Evolutionary conservation across 2,888 invertebrate genomes (phyloP).

Genomic region (Brachyptera risi): DNA sequence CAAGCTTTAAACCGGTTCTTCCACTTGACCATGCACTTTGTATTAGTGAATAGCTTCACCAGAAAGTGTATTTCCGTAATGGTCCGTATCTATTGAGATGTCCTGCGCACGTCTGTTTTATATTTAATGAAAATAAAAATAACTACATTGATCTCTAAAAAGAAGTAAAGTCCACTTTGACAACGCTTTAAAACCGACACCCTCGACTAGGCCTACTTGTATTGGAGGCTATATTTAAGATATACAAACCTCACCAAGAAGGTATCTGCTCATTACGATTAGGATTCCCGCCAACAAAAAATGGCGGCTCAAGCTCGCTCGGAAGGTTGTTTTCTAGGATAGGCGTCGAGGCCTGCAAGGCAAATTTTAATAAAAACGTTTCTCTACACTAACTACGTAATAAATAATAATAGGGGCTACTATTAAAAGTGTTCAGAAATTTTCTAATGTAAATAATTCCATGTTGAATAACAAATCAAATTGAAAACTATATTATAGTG

Average conservation of each 20-base stretch:
- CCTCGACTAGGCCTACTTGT: too few species aligned
- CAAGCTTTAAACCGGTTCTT: too few species aligned
- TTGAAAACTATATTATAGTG: constrained; percentile 23
- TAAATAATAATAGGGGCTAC: constrained; percentile 11
- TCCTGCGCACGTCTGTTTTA: too few species aligned
- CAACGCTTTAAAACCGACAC: too few species aligned
- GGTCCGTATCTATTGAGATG: too few species aligned
- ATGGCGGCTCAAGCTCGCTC: constrained; percentile 17
- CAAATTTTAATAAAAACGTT: not conserved
- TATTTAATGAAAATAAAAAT: too few species aligned
- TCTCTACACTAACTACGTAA: not conserved
- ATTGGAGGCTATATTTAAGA: too few species aligned
- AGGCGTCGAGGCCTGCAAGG: not conserved
- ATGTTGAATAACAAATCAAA: not conserved
- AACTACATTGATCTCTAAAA: too few species aligned
- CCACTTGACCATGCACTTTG: too few species aligned
- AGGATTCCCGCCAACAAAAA: not conserved
- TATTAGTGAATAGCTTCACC: too few species aligned
- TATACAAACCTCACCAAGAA: not conserved
- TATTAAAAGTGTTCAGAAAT: constrained; percentile 30
- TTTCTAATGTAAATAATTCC: constrained; percentile 32
- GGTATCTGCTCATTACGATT: not conserved
- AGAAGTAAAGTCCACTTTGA: too few species aligned
- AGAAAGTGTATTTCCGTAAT: too few species aligned
- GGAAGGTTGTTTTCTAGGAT: constrained; percentile 8